These are phyloP conservation scores for Heterodera filipjevi DNA, from an alignment of 2,888 invertebrate genomes.

Conservation along the genomic window DNA sequence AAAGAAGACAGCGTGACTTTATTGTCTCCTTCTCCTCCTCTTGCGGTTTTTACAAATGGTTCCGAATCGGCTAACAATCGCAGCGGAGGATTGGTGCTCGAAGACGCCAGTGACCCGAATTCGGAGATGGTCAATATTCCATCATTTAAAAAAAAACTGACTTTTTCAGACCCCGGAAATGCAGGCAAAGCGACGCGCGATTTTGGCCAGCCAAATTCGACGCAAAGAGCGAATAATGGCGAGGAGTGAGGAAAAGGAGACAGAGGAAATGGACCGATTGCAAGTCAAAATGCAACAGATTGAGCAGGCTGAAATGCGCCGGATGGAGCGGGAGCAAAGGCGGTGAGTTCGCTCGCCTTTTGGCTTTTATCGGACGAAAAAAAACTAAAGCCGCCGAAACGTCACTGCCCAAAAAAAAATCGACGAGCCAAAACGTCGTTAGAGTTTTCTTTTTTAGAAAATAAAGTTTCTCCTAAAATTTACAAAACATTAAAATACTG, in stretches of 20 bases:
- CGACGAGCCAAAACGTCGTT: no score
- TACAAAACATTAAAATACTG: no score
- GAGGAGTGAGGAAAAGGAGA: conserved; percentile 49
- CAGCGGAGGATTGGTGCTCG: not conserved
- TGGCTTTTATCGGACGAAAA: no score
- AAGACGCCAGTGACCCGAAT: conserved; percentile 4
- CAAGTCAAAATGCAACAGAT: conserved; percentile 54
- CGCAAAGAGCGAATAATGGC: conserved; percentile 58
- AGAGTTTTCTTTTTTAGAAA: no score
- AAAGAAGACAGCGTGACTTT: not conserved
- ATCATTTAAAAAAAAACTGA: not conserved
- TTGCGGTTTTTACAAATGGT: not conserved
- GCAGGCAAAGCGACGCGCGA: conserved; percentile 58
- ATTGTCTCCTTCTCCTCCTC: not conserved
- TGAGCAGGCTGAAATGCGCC: conserved; percentile 58
- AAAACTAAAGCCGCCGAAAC: no score
- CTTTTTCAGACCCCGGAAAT: conserved; percentile 47
- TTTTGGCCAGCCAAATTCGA: conserved; percentile 59
- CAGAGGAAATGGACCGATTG: conserved; percentile 46
- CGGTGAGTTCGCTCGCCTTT: no score
- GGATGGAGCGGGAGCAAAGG: conserved; percentile 59
- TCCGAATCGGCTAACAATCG: conserved; percentile 10
- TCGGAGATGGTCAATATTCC: conserved; percentile 15
- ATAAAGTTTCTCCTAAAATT: no score
- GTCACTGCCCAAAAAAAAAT: no score